Evolutionary conservation across 2,113 vertebrate genomes (phyloP), one percentile per base, ranked within the genome.

Genomic region (Tonatia bakeri): DNA sequence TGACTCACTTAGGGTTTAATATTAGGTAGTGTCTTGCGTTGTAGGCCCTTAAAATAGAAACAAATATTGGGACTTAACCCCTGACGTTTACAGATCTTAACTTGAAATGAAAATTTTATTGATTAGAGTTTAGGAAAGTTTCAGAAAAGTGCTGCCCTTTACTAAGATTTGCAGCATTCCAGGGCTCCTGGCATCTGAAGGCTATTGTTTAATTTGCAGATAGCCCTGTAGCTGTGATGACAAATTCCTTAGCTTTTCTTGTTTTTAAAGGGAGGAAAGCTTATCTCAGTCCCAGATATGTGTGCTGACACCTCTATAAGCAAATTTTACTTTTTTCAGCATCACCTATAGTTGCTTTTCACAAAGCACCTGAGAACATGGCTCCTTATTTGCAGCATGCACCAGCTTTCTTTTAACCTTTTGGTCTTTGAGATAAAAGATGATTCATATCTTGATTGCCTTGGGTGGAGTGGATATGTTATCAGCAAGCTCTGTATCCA

Each of bases 361-460:
- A 79, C 89, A 87, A 87, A 77, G n/a, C 40, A 92, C 7, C 40
- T 90, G 77, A 56, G 33, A 82, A 47, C 19, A 65, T 77, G 16
- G n/a, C 36, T 92, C 8, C 72, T 92, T 75, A 40, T 95, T 96
- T 96, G 93, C 67, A 94, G 38, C 61, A 15, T 85, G 26, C 16
- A 70, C n/a, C 38, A 87, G 16, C 50, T 93, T 94, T 12, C 15
- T 93, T 96, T 95, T 91, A 16, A 86, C 59, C 59, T 91, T 31
- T 95, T 95, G 72, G 31, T 91, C 76, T 97, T 75, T 95, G 88
- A 88, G 77, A 88, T 95, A 64, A 4, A 75, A 85, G 69, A 76
- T 95, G 80, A 95, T 87, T 97, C 38, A 95, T 93, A 94, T 89
- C 72, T 96, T 94, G 33, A 89, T 96, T 97, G n/a, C 59, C 52